Conservation (phyloP, 2,113 vertebrate genomes). For the Syngnathoides biaculeatus region DNA sequence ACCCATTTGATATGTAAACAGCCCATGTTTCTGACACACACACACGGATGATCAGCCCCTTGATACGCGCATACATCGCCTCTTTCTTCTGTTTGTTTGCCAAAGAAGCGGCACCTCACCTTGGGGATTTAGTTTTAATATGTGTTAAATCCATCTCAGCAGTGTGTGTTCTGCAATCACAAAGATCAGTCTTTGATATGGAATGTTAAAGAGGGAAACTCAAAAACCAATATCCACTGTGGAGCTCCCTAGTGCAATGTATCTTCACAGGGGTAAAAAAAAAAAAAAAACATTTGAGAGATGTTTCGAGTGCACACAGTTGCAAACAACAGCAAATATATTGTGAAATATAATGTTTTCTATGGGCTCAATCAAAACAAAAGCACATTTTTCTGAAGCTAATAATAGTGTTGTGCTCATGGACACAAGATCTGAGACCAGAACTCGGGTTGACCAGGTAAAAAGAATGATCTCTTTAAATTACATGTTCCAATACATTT, state of each 20-base stretch:
- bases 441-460: too few relatives aligned
- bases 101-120: slow-evolving; percentile 62
- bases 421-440: too few relatives aligned
- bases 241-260: slow-evolving; percentile 65
- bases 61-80: slow-evolving; percentile 44
- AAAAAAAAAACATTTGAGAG: slow-evolving; percentile 28
- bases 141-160: slow-evolving; percentile 73
- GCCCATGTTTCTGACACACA: slow-evolving; percentile 35
- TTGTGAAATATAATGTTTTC: background rate
- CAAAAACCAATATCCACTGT: slow-evolving; percentile 71
- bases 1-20: slow-evolving; percentile 59
- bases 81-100: slow-evolving; percentile 54
- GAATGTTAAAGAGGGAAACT: slow-evolving; percentile 66
- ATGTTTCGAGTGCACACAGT: background rate
- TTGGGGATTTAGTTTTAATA: slow-evolving; percentile 69
- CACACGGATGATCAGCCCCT: slow-evolving; percentile 36
- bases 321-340: background rate
- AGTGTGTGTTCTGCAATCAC: slow-evolving; percentile 67
- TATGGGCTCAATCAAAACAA: background rate
- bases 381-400: background rate
- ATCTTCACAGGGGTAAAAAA: slow-evolving; percentile 73
- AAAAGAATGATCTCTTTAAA: too few relatives aligned
- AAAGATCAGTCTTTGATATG: slow-evolving; percentile 76
- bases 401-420: background rate
- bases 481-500: too few relatives aligned